Evolutionary conservation across 2,113 vertebrate genomes (phyloP).

Genomic region (Hystrix cristata): DNA sequence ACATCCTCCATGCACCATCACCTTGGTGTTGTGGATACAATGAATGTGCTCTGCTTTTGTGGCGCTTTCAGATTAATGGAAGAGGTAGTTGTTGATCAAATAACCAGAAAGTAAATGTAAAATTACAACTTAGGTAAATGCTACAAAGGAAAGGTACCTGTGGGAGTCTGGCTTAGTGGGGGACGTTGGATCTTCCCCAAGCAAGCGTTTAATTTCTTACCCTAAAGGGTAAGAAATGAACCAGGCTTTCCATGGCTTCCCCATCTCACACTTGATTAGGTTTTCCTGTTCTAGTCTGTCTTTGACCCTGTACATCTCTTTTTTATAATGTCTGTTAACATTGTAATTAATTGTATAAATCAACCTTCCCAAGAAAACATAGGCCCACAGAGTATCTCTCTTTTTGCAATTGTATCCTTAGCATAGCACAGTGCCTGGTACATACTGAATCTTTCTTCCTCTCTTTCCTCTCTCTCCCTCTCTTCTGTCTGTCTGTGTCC

Average conservation of each 20-base stretch:
- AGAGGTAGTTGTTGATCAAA: not conserved
- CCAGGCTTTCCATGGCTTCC: not conserved
- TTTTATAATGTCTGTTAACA: not conserved
- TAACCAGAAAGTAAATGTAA: constrained; percentile 11
- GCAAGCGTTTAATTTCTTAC: not conserved
- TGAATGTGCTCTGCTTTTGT: not conserved
- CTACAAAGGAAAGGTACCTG: not conserved
- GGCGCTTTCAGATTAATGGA: not conserved
- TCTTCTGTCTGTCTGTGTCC: too few relatives aligned
- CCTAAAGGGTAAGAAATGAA: not conserved
- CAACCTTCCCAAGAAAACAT: not conserved
- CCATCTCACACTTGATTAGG: not conserved
- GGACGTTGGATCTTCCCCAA: not conserved
- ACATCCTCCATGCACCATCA: not conserved
- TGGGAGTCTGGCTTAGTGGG: not conserved
- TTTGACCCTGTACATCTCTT: not conserved
- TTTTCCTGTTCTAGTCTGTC: not conserved
- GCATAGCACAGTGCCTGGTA: not conserved
- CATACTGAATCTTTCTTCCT: not conserved
- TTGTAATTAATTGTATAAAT: not conserved
- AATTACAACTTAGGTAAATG: not conserved
- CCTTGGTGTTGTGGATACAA: not conserved
- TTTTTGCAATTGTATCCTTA: not conserved
- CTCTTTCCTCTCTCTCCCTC: too few relatives aligned
- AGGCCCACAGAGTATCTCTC: not conserved